phyloP scores from a whole-genome alignment of 2,797 vertebrate genomes.

The Eremophila alpestris region DNA sequence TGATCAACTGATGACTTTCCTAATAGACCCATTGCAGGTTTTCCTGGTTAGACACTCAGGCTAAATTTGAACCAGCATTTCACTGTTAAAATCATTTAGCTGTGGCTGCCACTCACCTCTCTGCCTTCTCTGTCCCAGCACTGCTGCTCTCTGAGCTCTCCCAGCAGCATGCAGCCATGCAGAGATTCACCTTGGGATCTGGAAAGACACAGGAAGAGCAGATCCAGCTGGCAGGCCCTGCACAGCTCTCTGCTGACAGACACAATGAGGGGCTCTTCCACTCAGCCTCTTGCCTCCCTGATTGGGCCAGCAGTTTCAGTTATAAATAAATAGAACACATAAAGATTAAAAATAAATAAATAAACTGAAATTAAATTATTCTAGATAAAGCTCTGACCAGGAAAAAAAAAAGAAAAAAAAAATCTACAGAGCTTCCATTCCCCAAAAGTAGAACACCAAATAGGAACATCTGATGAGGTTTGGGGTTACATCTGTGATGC shows the following conservation, averaged over 20 bases:
- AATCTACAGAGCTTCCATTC: background rate
- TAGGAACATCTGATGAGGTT: background rate
- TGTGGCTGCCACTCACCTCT: background rate
- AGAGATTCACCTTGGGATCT: rapidly evolving
- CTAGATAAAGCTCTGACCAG: background rate
- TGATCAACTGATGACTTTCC: background rate
- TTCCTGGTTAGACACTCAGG: background rate
- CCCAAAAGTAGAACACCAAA: background rate
- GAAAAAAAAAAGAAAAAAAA: too few relatives aligned
- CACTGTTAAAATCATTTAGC: background rate
- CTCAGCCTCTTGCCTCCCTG: background rate
- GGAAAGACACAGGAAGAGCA: background rate
- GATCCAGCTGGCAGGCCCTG: background rate
- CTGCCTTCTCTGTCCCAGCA: background rate
- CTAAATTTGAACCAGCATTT: background rate
- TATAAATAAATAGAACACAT: background rate
- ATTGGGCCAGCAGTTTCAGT: background rate
- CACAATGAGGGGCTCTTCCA: background rate
- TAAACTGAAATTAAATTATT: background rate
- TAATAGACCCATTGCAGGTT: background rate
- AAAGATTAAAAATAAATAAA: background rate
- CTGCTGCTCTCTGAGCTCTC: background rate
- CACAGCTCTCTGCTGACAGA: background rate
- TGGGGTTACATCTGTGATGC: background rate
- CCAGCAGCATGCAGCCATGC: rapidly evolving